These are phyloP conservation scores for Oncopodura yosiiana DNA, from an alignment of 1,140 invertebrate genomes.

Conservation along the genomic window DNA sequence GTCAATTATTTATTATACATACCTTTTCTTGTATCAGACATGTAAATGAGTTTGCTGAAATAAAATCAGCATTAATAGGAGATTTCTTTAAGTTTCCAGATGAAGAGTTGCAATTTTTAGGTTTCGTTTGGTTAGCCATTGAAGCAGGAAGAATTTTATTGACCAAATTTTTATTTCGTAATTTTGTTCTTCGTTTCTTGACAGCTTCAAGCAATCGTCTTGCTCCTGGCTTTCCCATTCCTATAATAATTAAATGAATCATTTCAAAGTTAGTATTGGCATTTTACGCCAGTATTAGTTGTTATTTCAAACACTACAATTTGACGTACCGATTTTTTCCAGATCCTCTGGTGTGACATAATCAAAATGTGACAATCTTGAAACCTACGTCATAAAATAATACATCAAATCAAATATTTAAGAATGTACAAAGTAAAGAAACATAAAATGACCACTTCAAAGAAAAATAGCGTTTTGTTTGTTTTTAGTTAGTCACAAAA, in stretches of 20 bases:
- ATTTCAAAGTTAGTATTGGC: too few relatives aligned
- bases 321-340: too few relatives aligned
- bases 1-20: neutral
- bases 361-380: conserved; percentile 84
- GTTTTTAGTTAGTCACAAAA: too few relatives aligned
- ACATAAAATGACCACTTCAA: too few relatives aligned
- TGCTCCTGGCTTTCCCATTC: conserved; percentile 83
- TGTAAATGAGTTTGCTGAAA: conserved; percentile 46
- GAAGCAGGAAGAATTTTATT: conserved; percentile 68
- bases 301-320: too few relatives aligned
- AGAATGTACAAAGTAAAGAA: too few relatives aligned
- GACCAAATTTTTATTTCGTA: conserved; percentile 72
- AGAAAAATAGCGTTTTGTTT: too few relatives aligned
- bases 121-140: conserved; percentile 32
- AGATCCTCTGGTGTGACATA: conserved; percentile 89
- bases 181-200: conserved; percentile 70
- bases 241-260: too few relatives aligned
- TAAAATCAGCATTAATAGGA: conserved; percentile 1
- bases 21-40: conserved; percentile 84
- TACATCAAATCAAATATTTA: too few relatives aligned
- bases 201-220: conserved; percentile 80
- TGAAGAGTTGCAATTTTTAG: neutral
- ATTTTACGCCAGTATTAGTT: too few relatives aligned
- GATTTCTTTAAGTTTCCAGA: conserved; percentile 12
- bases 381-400: too few relatives aligned